Evolutionary conservation across 92 coral and sea anemone genomes (phyloP), one percentile per base, ranked within the genome.

Genomic region (Palythoa heliodiscus): DNA sequence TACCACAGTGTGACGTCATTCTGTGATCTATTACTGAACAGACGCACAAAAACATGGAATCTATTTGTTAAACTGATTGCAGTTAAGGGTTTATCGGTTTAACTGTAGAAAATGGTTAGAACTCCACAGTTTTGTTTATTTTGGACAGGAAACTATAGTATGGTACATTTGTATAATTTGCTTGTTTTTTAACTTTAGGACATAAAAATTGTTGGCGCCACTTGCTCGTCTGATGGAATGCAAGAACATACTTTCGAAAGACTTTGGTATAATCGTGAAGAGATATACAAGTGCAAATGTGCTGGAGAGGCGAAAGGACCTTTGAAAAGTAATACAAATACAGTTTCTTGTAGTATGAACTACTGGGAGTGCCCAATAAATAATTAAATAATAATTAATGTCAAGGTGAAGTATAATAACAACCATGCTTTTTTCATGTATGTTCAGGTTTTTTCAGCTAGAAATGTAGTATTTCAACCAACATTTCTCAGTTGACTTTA

Each of bases 141-240:
- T 25, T 69, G 7, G 38, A 69, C 4, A 58, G 8, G 64, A 14
- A 19, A 11, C 6, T 14, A 29, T 29, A 29, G 35, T 29, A 29
- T 29, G 22, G 10, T 35, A 39, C 16, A 13, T 23, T 23, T 4
- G n/a, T 22, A 4, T 50, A 3, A 50, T 15, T 6, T 14, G 3
- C 53, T 38, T 6, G 38, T 20, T 9, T 58, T 79, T n/a, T n/a
- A 17, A 2, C 3, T 38, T 16, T 25, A 79, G 83, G 58, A 43
- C 19, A 43, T 40, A 7, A 64, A 19, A 5, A 4, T 79, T 63
- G 39, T 79, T 61, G 73, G 57, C n/a, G 43, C 73, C 25, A 43
- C 58, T 2, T 79, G 84, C 12, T 79, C 84, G 14, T 79, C 84
- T 8, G 29, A 7, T 38, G 84, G 84, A 79, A 13, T 22, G 24